Base-by-base conservation (phyloP, 2,797 vertebrate species). In the Karalla daura region DNA sequence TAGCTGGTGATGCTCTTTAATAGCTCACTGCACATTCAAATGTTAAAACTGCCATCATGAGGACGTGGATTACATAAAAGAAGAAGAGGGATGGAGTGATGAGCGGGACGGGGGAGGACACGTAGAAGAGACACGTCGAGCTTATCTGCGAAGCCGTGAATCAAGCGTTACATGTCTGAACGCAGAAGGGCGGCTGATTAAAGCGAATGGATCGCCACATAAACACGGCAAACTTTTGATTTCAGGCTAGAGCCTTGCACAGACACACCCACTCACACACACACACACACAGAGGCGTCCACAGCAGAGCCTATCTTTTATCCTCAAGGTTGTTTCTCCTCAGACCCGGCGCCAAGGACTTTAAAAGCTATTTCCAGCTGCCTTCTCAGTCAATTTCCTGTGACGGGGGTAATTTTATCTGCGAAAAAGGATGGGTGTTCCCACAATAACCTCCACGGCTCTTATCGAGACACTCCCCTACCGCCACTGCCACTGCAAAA, bases 321-420 rank as follows among this genome's bases (percentile, higher is more conserved):
- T 78, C 61, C 68, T 74, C 65, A 71, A 80, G 69, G 71, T 79
- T 72, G 55, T 86, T 71, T 78, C 55, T 74, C 54, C 27, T 65
- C 72, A 67, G 46, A 76, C 71, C 65, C 52, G 35, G 14, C 76
- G 59, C 70, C 74, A 78, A 83, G 65, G 83, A 82, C 81, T 78
- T 86, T 79, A 65, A 80, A 83, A 81, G 71, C 85, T 78, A 89
- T 88, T 89, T 80, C 78, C 63, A 83, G 66, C 44, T 7, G 25
- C 72, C 76, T 76, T 68, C 69, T 64, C 70, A 12, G 47, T 84
- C 84, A 81, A 72, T 84, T 88, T 88, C 78, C 85, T 78, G 81
- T 78, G 80, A 83, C 70, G 6, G 73, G 66, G 61, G 74, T 84
- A 75, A 87, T 89, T 88, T 85, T 88, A 90, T 89, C 84, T 81